Percentiles rank a stretch among this genome's conserved stretches.
Conservation (phyloP, 2,888 invertebrate genomes). For the Drosophila paranaensis region DNA sequence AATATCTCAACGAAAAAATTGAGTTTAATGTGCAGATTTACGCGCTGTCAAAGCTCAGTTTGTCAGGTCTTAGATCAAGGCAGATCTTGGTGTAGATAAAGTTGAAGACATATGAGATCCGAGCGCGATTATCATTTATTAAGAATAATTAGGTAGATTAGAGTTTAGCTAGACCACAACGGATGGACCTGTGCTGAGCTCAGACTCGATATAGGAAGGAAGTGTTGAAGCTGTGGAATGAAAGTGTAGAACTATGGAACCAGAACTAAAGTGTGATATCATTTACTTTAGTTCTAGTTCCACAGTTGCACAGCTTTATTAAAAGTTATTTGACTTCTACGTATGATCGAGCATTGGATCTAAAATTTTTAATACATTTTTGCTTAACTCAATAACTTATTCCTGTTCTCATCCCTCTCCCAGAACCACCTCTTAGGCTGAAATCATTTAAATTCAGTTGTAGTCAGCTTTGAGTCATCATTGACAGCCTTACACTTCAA, state of each 20-base stretch:
- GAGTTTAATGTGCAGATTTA: conserved; percentile 7
- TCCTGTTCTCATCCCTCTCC: too few species aligned
- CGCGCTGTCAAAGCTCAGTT: conserved; percentile 17
- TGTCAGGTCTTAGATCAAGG: conserved; percentile 27
- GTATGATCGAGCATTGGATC: too few species aligned
- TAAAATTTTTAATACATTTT: too few species aligned
- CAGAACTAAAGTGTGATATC: too few species aligned
- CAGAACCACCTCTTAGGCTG: too few species aligned
- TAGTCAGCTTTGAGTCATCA: too few species aligned
- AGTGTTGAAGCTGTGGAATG: background rate
- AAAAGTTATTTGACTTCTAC: too few species aligned
- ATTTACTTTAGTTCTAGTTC: too few species aligned
- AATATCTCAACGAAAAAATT: background rate
- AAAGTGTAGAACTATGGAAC: background rate
- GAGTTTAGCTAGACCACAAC: background rate
- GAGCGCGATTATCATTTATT: too few species aligned
- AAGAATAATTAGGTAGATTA: background rate
- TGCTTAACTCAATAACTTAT: too few species aligned
- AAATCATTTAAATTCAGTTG: background rate
- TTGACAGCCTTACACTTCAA: too few species aligned
- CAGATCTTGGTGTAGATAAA: background rate
- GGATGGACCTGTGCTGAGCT: background rate
- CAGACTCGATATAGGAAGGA: background rate
- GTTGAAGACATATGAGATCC: background rate
- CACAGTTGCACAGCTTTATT: too few species aligned